Evolutionary conservation across 2,113 vertebrate species (phyloP).

Genomic region (Sinocyclocheilus maitianheensis): DNA sequence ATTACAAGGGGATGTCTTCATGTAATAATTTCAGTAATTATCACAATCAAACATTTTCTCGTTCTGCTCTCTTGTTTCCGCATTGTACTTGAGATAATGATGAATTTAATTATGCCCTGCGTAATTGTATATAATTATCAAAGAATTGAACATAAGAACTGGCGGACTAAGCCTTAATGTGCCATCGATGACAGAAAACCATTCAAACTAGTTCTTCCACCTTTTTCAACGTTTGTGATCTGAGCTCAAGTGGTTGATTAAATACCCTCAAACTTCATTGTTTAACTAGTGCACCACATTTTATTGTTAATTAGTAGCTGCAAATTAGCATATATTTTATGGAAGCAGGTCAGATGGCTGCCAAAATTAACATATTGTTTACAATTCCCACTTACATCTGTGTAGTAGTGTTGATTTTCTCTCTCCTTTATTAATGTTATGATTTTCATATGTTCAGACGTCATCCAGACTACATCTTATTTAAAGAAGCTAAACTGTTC

Average conservation of each 20-base stretch:
- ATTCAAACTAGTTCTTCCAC: conserved; percentile 22
- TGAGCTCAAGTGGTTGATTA: conserved; percentile 3
- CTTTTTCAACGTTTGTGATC: background rate
- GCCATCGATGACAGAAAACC: background rate
- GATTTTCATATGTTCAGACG: background rate
- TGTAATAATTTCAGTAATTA: conserved; percentile 51
- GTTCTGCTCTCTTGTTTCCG: conserved; percentile 34
- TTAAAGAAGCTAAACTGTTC: background rate
- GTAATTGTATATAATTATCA: conserved; percentile 48
- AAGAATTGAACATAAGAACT: conserved; percentile 35
- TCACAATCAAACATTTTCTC: conserved; percentile 46
- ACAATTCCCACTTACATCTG: background rate
- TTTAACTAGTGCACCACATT: background rate
- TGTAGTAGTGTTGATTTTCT: background rate
- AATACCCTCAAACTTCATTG: background rate
- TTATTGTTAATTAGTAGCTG: conserved; percentile 19
- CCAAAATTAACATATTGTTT: conserved; percentile 33
- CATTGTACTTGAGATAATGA: conserved; percentile 50
- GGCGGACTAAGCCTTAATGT: background rate
- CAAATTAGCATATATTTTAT: conserved; percentile 23
- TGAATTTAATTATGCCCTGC: conserved; percentile 37
- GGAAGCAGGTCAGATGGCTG: conserved; percentile 23
- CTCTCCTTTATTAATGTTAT: background rate
- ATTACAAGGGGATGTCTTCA: conserved; percentile 36
- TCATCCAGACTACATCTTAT: background rate